Evolutionary conservation across 2,113 vertebrate genomes (phyloP).

Genomic region (Austrofundulus limnaeus): DNA sequence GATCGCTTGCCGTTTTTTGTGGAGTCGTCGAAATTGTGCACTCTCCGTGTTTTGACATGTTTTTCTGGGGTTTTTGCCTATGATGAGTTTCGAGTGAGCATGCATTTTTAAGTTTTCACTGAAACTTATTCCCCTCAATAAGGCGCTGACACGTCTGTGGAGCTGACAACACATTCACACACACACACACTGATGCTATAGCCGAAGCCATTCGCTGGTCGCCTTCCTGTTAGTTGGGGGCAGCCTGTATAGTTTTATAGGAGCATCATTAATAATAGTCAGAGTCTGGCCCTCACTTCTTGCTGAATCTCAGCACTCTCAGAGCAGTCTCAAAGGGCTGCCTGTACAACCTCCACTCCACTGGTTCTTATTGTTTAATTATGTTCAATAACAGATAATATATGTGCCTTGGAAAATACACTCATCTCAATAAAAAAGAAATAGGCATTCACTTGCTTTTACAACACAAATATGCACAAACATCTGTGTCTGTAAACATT

Average conservation of each 20-base stretch:
- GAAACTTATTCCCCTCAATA: conserved; percentile 49
- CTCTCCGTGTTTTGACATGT: conserved; percentile 59
- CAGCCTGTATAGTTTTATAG: conserved; percentile 64
- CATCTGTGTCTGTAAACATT: conserved; percentile 33
- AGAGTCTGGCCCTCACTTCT: conserved; percentile 64
- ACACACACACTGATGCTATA: conserved; percentile 29
- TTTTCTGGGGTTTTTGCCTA: conserved; percentile 50
- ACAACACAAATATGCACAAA: conserved; percentile 22
- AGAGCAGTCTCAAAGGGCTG: conserved; percentile 53
- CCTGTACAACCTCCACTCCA: conserved; percentile 64
- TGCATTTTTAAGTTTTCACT: conserved; percentile 43
- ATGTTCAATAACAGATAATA: conserved; percentile 67
- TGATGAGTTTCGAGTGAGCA: conserved; percentile 55
- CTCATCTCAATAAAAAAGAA: conserved; percentile 50
- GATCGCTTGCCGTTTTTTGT: conserved; percentile 60
- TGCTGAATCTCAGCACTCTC: conserved; percentile 58
- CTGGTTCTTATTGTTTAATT: conserved; percentile 70
- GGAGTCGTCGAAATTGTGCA: conserved; percentile 48
- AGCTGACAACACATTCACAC: conserved; percentile 40
- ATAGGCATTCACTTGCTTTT: conserved; percentile 37
- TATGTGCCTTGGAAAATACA: conserved; percentile 80
- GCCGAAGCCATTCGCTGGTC: conserved; percentile 35
- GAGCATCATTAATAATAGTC: conserved; percentile 72
- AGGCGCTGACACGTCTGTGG: conserved; percentile 39
- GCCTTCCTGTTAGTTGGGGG: conserved; percentile 44